These are phyloP conservation scores for Caenorhabditis tropicalis DNA, from an alignment of 1,140 invertebrate genomes.

Conservation along the genomic window DNA sequence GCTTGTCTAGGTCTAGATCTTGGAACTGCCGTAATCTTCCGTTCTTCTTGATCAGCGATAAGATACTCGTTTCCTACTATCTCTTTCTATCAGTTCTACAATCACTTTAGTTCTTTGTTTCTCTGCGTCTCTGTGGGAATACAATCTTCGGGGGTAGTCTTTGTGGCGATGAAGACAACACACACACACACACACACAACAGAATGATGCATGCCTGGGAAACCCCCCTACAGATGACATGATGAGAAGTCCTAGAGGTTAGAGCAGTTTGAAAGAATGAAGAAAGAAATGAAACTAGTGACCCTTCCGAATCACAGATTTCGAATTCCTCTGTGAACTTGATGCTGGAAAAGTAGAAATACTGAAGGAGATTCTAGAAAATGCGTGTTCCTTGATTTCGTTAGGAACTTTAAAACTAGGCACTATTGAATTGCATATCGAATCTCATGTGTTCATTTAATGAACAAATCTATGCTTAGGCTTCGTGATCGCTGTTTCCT, in stretches of 20 bases:
- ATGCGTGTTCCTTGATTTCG: no score
- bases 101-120: slow-evolving; percentile 13
- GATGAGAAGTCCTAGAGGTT: background rate
- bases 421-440: no score
- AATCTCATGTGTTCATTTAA: no score
- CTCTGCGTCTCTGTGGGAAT: slow-evolving; percentile 38
- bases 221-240: background rate
- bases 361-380: no score
- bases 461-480: no score
- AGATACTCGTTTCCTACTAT: background rate
- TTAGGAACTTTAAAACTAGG: no score
- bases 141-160: slow-evolving; percentile 5
- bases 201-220: slow-evolving; percentile 23
- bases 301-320: no score
- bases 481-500: no score
- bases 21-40: background rate
- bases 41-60: background rate
- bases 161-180: slow-evolving; percentile 12
- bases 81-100: background rate
- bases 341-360: no score
- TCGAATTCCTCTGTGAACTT: no score
- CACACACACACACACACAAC: background rate
- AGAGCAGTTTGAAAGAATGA: background rate
- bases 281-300: no score
- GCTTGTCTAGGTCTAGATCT: background rate